Percentiles rank a stretch among this genome's conserved stretches.
Conservation (phyloP, 2,888 invertebrate genomes). For the Galerucella pusilla region DNA sequence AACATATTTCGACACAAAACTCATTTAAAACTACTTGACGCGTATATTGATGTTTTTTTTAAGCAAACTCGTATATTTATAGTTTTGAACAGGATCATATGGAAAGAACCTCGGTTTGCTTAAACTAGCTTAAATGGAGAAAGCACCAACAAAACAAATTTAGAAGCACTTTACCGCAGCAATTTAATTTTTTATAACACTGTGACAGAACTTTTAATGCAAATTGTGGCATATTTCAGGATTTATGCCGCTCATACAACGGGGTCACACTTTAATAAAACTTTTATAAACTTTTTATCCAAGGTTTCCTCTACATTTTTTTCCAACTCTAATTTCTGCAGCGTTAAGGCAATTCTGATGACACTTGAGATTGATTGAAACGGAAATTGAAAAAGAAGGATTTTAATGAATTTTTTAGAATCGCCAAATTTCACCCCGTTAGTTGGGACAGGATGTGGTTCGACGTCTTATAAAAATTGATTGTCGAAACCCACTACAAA, state of each 20-base stretch:
- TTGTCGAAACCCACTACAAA: constrained; percentile 1
- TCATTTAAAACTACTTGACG: too few relatives aligned
- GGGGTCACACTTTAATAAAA: constrained; percentile 27
- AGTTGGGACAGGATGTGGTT: constrained; percentile 13
- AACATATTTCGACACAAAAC: too few relatives aligned
- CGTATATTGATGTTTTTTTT: too few relatives aligned
- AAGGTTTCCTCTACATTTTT: constrained; percentile 20
- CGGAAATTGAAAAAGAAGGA: constrained; percentile 27
- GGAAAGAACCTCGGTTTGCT: too few relatives aligned
- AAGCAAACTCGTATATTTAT: too few relatives aligned
- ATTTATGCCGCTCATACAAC: constrained; percentile 24
- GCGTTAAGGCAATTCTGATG: constrained; percentile 29
- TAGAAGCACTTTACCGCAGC: not conserved
- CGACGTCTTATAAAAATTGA: constrained; percentile 4
- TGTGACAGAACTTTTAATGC: constrained; percentile 8
- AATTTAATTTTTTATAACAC: not conserved
- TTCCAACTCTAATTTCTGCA: constrained; percentile 22
- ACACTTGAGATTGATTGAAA: constrained; percentile 34
- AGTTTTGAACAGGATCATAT: too few relatives aligned
- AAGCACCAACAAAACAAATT: too few relatives aligned
- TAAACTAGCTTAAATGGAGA: too few relatives aligned
- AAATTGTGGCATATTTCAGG: constrained; percentile 15
- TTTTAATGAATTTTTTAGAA: constrained; percentile 31
- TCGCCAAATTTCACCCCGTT: constrained; percentile 20
- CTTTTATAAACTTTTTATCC: constrained; percentile 17